Evolutionary conservation across 2,113 vertebrate genomes (phyloP).

Genomic region (Takifugu flavidus): DNA sequence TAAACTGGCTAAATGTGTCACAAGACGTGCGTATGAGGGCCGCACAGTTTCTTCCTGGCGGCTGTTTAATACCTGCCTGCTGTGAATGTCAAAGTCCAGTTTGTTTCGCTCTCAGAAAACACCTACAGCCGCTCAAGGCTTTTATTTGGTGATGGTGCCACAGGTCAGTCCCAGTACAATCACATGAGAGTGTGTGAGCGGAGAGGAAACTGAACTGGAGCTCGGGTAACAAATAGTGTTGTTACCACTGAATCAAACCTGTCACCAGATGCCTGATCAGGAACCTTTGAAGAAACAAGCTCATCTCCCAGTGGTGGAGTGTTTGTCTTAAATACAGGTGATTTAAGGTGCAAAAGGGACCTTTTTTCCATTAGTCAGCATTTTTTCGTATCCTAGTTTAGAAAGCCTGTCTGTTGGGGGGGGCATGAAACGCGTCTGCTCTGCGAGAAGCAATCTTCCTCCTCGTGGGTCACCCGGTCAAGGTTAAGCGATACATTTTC

Average conservation of each 20-base stretch:
- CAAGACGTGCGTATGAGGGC: neutral
- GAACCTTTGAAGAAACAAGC: neutral
- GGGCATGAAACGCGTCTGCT: conserved; percentile 9
- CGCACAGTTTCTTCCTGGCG: conserved; percentile 18
- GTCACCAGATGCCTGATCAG: conserved; percentile 6
- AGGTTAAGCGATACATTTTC: conserved; percentile 16
- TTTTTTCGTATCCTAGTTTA: neutral
- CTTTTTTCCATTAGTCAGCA: neutral
- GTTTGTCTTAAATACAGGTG: neutral
- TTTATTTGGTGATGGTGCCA: neutral
- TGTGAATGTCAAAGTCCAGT: conserved; percentile 23
- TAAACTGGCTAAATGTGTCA: neutral
- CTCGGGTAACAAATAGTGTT: conserved; percentile 19
- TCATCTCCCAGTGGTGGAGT: no score
- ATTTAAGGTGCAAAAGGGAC: neutral
- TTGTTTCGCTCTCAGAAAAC: conserved; percentile 15
- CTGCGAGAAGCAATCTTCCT: conserved; percentile 19
- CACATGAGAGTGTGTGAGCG: neutral
- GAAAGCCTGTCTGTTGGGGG: neutral
- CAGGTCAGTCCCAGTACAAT: conserved; percentile 3
- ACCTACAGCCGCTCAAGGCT: conserved; percentile 3
- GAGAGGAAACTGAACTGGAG: conserved; percentile 9
- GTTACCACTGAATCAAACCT: conserved; percentile 36
- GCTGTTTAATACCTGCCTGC: conserved; percentile 26
- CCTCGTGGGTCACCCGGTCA: conserved; percentile 21